These are phyloP conservation scores for Rutpela maculata DNA, from an alignment of 2,888 invertebrate genomes.

Conservation along the genomic window DNA sequence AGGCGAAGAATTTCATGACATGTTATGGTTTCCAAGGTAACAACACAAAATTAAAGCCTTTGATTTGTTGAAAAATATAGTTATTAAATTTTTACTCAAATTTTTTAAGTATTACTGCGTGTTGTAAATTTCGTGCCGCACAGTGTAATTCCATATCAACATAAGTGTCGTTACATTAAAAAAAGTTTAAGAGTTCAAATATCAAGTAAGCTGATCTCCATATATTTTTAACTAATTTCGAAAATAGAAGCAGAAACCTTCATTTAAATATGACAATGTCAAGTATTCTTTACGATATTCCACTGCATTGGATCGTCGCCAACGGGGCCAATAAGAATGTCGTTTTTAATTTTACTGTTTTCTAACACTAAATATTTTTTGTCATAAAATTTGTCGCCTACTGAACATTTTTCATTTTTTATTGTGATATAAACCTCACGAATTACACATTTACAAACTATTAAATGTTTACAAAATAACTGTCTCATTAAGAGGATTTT, in stretches of 20 bases:
- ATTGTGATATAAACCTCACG: not conserved
- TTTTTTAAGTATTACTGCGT: too few species aligned
- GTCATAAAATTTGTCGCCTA: constrained; percentile 3
- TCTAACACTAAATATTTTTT: not conserved
- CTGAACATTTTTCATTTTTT: not conserved
- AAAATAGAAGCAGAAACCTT: constrained; percentile 1
- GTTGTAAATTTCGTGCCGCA: not conserved
- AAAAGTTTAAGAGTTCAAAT: not conserved
- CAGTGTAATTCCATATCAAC: not conserved
- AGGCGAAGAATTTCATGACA: too few species aligned
- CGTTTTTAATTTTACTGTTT: not conserved
- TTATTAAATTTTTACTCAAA: too few species aligned
- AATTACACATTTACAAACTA: constrained; percentile 14
- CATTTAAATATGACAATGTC: not conserved
- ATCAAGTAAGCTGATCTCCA: not conserved
- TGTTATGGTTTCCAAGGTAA: too few species aligned
- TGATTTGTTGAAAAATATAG: too few species aligned
- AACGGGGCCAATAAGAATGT: not conserved
- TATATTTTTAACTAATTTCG: not conserved
- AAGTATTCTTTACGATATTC: constrained; percentile 1
- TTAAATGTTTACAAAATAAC: constrained; percentile 46
- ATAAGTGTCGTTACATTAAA: not conserved
- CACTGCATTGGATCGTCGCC: not conserved
- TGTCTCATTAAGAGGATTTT: constrained; percentile 50
- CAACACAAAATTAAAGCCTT: too few species aligned